Percentiles rank a stretch among this genome's conserved stretches.
Evolutionary conservation across 23 tunicate genomes (phyloP).

Genomic region (Styela clava): DNA sequence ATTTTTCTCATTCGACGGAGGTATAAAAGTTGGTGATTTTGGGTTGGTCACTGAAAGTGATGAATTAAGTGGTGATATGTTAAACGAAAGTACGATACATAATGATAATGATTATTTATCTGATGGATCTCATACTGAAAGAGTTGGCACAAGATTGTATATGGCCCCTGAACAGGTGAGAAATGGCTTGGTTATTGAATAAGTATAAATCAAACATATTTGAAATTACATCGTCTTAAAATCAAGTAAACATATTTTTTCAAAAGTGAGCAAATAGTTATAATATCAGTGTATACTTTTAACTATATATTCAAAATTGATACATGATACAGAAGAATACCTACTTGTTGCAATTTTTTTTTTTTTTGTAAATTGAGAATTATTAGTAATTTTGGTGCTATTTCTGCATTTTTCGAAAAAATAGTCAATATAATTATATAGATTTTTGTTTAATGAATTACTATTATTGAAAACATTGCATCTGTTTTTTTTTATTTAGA

Average conservation of each 20-base stretch:
- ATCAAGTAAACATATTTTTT: neutral
- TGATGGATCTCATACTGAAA: slow-evolving; percentile 52
- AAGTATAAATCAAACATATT: neutral
- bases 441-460: no score
- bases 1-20: slow-evolving; percentile 76
- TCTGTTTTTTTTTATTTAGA: no score
- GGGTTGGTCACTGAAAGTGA: slow-evolving; percentile 65
- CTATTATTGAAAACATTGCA: no score
- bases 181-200: neutral
- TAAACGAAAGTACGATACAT: neutral
- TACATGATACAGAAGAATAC: no score
- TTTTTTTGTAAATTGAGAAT: no score
- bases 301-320: no score
- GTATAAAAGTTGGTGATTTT: slow-evolving; percentile 89
- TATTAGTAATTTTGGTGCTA: no score
- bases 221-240: neutral
- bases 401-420: no score
- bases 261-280: no score
- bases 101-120: neutral
- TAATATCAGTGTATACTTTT: no score
- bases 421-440: no score
- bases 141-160: slow-evolving; percentile 81
- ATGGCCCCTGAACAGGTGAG: slow-evolving; percentile 94
- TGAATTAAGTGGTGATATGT: slow-evolving; percentile 30
- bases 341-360: no score